These are phyloP conservation scores for Drusus annulatus DNA, from an alignment of 1,140 invertebrate genomes.

Conservation along the genomic window DNA sequence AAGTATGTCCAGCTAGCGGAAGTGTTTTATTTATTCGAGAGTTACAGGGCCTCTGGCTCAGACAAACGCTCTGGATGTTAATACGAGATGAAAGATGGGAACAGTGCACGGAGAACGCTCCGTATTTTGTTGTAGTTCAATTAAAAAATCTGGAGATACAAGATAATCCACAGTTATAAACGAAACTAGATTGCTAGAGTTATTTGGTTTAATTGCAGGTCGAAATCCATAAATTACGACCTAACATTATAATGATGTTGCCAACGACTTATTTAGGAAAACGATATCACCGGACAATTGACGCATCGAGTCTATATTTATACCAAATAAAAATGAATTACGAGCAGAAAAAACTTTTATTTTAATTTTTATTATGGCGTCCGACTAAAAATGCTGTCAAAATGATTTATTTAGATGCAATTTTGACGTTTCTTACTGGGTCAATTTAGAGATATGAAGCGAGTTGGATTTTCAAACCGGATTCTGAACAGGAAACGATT, in stretches of 20 bases:
- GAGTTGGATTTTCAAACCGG: too few relatives aligned
- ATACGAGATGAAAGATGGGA: constrained; percentile 30
- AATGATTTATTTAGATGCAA: too few relatives aligned
- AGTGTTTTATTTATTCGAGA: constrained; percentile 31
- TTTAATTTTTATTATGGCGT: too few relatives aligned
- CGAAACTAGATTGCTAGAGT: background rate
- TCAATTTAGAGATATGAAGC: too few relatives aligned
- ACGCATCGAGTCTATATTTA: background rate
- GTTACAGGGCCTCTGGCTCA: constrained; percentile 5
- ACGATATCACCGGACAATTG: background rate
- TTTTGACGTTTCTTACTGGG: too few relatives aligned
- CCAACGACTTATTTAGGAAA: constrained; percentile 15
- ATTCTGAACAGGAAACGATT: too few relatives aligned
- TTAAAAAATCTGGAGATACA: constrained; percentile 13
- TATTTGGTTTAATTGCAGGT: constrained; percentile 25
- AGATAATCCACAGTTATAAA: constrained; percentile 13
- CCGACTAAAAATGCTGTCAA: too few relatives aligned
- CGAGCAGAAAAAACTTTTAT: background rate
- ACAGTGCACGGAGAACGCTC: constrained; percentile 1
- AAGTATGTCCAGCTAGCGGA: background rate
- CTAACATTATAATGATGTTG: constrained; percentile 21
- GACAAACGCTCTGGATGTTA: constrained; percentile 28
- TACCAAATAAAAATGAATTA: constrained; percentile 6
- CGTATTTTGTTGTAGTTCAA: constrained; percentile 1
- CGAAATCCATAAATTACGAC: background rate